Base-by-base conservation (phyloP, 2,888 invertebrate genomes). In the Catocala fraxini region DNA sequence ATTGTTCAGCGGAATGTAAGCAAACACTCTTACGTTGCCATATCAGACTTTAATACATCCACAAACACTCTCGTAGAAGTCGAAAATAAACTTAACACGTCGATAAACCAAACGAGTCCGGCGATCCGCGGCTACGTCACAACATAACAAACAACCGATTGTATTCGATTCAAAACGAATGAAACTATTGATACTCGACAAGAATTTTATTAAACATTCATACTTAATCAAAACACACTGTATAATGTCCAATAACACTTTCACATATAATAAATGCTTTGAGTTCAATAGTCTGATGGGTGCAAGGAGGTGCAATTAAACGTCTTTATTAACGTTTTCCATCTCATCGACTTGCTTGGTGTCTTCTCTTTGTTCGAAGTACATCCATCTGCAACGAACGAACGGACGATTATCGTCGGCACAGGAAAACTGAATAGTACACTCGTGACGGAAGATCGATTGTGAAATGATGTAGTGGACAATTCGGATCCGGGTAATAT, bases 21-120 rank as follows among this genome's bases (percentile, higher is more conserved):
- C 85, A 89, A 89, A 89, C 89, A 89, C 86, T 85, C 88, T 86
- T 89, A 88, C 88, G 89, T 91, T 89, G 88, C 79, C 86, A 88
- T 89, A 90, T 89, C 89, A 84, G 80, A 85, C 84, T 80, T 80
- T 85, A 88, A 87, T 85, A 81, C 84, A 83, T 88, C 73, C 76
- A 83, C 87, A 89, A 89, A 91, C 89, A 89, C 75, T 77, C 83
- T 82, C 71, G 58, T 57, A 71, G 78, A 76, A 83, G 89, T 86
- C 80, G 83, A 89, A 87, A 89, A 89, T 86, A 87, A 87, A 87
- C 87, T 82, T 72, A 69, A 70, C 77, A 75, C 73, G 68, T 75
- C 75, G 79, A 78, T 82, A 82, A 84, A 84, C 75, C 81, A 87
- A 85, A 87, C 83, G 86, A 79, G 67, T 63, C 65, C 45, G 60